A percentile compares a stretch with the other conserved stretches of the same genome.
phyloP scores from a whole-genome alignment of 30 jellyfish, hydroid and myxozoan species.

The Aurelia coerulea region DNA sequence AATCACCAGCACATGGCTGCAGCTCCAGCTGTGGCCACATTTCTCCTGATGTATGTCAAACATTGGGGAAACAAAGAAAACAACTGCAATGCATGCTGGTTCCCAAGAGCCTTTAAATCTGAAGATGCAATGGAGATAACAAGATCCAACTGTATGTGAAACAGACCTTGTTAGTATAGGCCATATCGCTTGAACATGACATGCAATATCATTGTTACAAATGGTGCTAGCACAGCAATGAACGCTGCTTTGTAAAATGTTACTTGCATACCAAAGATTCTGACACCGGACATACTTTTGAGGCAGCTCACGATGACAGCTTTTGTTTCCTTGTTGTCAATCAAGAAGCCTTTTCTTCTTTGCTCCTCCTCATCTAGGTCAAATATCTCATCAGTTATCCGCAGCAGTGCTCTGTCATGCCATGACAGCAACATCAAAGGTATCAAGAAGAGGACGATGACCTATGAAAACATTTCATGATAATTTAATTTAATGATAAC shows the following conservation, averaged over 20 bases:
- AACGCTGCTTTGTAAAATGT: constrained; percentile 62
- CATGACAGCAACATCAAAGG: constrained; percentile 67
- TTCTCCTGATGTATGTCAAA: no score
- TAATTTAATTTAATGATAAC: no score
- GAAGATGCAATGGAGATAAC: no score
- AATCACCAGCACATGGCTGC: no score
- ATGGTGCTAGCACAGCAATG: constrained; percentile 43
- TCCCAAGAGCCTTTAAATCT: no score
- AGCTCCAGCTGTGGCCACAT: no score
- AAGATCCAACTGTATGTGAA: no score
- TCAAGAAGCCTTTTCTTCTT: constrained; percentile 33
- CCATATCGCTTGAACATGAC: constrained; percentile 45
- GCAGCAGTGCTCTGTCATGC: constrained; percentile 59
- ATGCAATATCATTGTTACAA: constrained; percentile 46
- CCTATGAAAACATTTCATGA: constrained; percentile 1
- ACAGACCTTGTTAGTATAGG: constrained; percentile 1
- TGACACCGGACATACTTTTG: constrained; percentile 57
- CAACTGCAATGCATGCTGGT: no score
- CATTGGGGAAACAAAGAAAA: no score
- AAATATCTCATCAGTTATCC: constrained; percentile 46
- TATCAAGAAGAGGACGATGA: constrained; percentile 32
- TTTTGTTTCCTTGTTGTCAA: constrained; percentile 23
- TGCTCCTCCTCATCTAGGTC: constrained; percentile 72
- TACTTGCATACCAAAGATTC: constrained; percentile 63
- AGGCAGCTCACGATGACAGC: constrained; percentile 3